Percentiles rank a stretch among this genome's conserved stretches.
These are phyloP conservation scores for Platyrinchus mystaceus DNA, from an alignment of 2,797 vertebrate species.

Conservation along the genomic window DNA sequence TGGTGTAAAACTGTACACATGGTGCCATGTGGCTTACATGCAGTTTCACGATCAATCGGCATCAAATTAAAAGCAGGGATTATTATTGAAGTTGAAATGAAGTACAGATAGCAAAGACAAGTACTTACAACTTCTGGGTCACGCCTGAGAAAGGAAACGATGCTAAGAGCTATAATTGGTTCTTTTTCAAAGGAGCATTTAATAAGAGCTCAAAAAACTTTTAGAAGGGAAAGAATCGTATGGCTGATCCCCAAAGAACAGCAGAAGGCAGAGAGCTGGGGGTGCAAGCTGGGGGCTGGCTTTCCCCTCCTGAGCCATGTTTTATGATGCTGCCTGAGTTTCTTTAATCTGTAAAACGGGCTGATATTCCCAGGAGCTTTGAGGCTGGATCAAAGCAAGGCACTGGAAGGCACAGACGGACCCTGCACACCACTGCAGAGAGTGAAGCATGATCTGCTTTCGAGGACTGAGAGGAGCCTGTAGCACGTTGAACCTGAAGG, in stretches of 20 bases:
- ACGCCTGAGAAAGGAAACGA: conserved; percentile 58
- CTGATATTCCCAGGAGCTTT: neutral
- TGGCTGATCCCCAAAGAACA: neutral
- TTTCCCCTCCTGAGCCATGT: neutral
- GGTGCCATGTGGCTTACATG: conserved; percentile 19
- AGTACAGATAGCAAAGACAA: conserved; percentile 52
- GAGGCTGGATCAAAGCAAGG: neutral
- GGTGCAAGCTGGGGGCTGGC: accelerated
- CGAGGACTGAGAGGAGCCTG: neutral
- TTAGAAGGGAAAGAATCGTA: neutral
- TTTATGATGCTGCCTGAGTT: neutral
- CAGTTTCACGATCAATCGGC: conserved; percentile 41
- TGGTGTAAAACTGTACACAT: neutral
- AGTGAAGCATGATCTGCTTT: neutral
- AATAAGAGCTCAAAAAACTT: neutral
- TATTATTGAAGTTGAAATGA: conserved; percentile 60
- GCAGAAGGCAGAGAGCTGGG: neutral
- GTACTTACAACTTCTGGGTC: conserved; percentile 52
- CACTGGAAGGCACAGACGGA: neutral
- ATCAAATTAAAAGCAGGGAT: conserved; percentile 66
- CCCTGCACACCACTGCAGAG: accelerated
- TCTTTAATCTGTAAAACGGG: neutral
- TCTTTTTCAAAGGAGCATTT: conserved; percentile 25
- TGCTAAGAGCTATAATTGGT: conserved; percentile 19
- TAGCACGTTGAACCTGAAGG: neutral